Conservation (phyloP, 2,888 invertebrate species). For the Ptilodon capucinus region DNA sequence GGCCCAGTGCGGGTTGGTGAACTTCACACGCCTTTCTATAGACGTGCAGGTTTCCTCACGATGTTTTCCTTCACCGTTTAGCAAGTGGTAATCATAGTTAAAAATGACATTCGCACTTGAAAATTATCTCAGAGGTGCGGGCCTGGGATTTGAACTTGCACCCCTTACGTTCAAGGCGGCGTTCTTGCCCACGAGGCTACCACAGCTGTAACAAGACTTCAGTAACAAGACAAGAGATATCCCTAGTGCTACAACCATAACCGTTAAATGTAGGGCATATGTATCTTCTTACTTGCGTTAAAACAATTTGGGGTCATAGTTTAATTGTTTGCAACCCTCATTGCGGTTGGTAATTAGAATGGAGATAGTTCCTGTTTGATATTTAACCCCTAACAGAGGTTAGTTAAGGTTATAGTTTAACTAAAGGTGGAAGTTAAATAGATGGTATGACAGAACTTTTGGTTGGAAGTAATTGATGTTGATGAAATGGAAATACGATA, state of each 20-base stretch:
- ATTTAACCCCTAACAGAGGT: conserved; percentile 27
- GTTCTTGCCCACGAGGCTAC: too few species aligned
- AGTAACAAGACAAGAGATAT: background rate
- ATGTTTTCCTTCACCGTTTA: too few species aligned
- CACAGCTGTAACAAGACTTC: background rate
- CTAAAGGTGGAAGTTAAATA: conserved; percentile 8
- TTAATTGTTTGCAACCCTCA: conserved; percentile 24
- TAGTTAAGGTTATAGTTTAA: conserved; percentile 25
- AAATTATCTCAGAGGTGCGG: too few species aligned
- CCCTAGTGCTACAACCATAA: background rate
- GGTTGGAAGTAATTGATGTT: background rate
- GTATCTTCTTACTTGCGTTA: conserved; percentile 4
- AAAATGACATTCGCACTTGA: too few species aligned
- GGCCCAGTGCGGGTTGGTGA: too few species aligned
- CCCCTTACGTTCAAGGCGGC: too few species aligned
- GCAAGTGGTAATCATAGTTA: too few species aligned
- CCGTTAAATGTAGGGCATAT: background rate
- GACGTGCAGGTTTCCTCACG: too few species aligned
- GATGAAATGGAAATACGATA: too few species aligned
- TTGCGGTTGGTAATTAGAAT: conserved; percentile 29
- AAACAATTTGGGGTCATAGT: conserved; percentile 29
- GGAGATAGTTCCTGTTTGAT: conserved; percentile 23
- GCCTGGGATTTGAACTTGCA: too few species aligned
- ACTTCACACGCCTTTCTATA: too few species aligned
- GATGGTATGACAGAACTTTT: background rate